Base-by-base conservation (phyloP, 2,113 vertebrate genomes). In the Dipodomys merriami region DNA sequence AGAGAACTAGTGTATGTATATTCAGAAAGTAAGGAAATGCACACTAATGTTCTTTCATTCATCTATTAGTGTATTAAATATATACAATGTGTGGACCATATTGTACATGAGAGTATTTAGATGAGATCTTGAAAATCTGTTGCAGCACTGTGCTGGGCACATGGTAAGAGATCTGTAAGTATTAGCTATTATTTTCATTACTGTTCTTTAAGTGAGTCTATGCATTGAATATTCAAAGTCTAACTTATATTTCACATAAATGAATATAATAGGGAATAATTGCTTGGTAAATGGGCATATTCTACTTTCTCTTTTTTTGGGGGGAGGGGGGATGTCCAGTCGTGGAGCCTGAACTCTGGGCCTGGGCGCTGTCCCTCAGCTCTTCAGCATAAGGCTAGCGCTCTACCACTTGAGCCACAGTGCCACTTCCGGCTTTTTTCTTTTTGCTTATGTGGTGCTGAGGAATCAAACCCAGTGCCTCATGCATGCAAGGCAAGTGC, bases 181-280 rank as follows among this genome's bases (percentile, higher is more conserved):
- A 90, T 30, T 60, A 79, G 11, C n/a, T 72, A 3, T 57, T 80
- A 7, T 72, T 96, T 78, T 94, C 23, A 72, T 81, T 60, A 60
- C 62, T 23, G 0, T 33, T 27, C 12, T 77, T 20, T 9, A 72
- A 53, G 1, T 87, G 80, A 76, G 27, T 83, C 79, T 93, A 19
- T 79, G 25, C 39, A 11, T 60, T 69, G 12, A 73, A n/a, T 82
- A 30, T 46, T 93, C 72, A 82, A 83, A 90, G n/a, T 35, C n/a
- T 88, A 80, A 33, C 57, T 71, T 72, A 33, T 67, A 57, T 25
- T 89, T 16, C 23, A 53, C 35, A 19, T 44, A 87, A 87, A 69
- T 74, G 78, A 92, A 86, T 80, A 12, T 82, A 94, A 74, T 44
- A 57, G 16, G 60, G 33, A 33, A 83, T 7, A 9, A 7, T 33